These are phyloP conservation scores for Galerucella calmariensis DNA, from an alignment of 2,888 invertebrate genomes.

Conservation along the genomic window DNA sequence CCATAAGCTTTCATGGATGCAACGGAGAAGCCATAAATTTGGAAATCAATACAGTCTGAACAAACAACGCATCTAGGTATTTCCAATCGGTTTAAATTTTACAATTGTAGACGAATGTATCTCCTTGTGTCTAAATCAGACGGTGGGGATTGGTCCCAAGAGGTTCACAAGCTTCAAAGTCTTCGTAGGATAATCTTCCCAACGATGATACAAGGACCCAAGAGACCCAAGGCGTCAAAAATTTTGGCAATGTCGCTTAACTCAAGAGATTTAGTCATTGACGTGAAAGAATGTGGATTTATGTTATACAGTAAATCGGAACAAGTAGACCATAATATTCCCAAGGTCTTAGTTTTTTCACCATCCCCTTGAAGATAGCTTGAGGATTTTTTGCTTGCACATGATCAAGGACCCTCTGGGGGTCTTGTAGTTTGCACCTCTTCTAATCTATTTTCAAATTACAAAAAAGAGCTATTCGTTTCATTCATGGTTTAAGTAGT, in stretches of 20 bases:
- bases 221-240: slow-evolving; percentile 45
- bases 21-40: slow-evolving; percentile 42
- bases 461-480: too few species aligned
- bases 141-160: not conserved
- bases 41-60: slow-evolving; percentile 16
- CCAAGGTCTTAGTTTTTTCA: not conserved
- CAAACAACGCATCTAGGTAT: slow-evolving; percentile 37
- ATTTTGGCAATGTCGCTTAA: slow-evolving; percentile 33
- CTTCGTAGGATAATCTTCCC: slow-evolving; percentile 43
- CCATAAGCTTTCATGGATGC: too few species aligned
- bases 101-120: slow-evolving; percentile 33
- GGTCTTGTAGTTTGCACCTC: too few species aligned
- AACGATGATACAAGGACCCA: slow-evolving; percentile 39
- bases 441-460: too few species aligned
- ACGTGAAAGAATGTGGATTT: not conserved
- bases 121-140: slow-evolving; percentile 23
- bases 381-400: too few species aligned
- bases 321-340: not conserved
- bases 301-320: not conserved
- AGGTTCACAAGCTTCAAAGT: not conserved
- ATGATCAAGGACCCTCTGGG: too few species aligned
- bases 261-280: not conserved
- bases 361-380: not conserved
- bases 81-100: slow-evolving; percentile 36
- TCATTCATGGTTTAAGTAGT: too few species aligned